Base-by-base conservation (phyloP, 2,888 invertebrate genomes). In the Cheiracanthium punctorium region DNA sequence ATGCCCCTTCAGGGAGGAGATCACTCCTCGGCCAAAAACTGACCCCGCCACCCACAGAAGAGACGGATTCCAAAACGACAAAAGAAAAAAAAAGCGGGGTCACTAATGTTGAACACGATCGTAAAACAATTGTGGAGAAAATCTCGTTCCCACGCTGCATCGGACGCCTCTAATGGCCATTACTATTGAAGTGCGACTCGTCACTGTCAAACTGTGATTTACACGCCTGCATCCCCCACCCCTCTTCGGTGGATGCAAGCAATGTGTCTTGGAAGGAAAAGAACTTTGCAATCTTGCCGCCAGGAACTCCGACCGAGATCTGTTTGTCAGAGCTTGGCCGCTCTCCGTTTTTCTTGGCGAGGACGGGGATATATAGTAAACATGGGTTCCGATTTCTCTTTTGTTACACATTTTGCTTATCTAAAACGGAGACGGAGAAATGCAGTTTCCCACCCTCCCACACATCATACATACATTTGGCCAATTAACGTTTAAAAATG, bases 41-140 rank as follows among this genome's bases (percentile, higher is more conserved):
- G 32, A 24, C 32, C 37, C 69, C 33, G n/a, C 69, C 67, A 69
- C 67, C 69, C 69, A 69, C 32, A n/a, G 67, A 33, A 33, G n/a
- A 33, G 8, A 5, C 8, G 28, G 32, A 73, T 73, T 73, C 24
- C 32, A n/a, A n/a, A n/a, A n/a, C n/a, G n/a, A n/a, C 20, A 32
- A 24, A 17, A 12, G 65, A 73, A 67, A 71, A 29, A 58, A 72
- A 64, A 64, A 64, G 33, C 4, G 72, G 10, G 71, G 37, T 70
- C 58, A 79, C 70, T 71, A 77, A 72, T 77, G 77, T n/a, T 28
- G 72, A 84, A 84, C 77, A 73, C 29, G 76, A 72, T 72, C 82
- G 65, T 84, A 84, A 84, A 84, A 84, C 82, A 84, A 84, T 84
- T 84, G 82, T 84, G 43, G 65, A 12, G 24, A 67, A 72, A 52